These are phyloP conservation scores for Acronicta alni DNA, from an alignment of 2,888 invertebrate genomes.

Conservation along the genomic window DNA sequence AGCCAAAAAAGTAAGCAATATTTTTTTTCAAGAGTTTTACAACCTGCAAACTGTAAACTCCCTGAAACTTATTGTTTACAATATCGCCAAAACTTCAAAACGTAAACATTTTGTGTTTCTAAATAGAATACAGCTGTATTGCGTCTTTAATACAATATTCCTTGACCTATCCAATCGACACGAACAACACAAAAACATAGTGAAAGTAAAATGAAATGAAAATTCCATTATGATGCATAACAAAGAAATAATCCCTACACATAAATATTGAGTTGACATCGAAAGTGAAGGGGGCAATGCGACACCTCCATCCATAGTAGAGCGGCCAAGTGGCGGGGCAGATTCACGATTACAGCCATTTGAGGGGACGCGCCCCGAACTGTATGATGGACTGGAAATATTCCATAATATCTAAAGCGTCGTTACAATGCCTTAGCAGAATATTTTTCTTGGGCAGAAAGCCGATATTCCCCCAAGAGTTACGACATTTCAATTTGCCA, in stretches of 20 bases:
- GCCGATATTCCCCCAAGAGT: constrained; percentile 90
- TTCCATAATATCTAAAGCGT: constrained; percentile 85
- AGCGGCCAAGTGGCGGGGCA: constrained; percentile 76
- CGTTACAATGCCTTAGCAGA: constrained; percentile 87
- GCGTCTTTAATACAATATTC: neutral
- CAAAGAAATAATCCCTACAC: constrained; percentile 57
- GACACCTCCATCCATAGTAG: constrained; percentile 61
- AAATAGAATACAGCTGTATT: neutral
- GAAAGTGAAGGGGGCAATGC: constrained; percentile 67
- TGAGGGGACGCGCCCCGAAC: constrained; percentile 78
- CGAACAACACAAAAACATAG: constrained; percentile 6
- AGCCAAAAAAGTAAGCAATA: neutral
- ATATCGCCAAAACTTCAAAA: neutral
- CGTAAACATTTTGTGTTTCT: neutral
- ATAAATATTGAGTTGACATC: constrained; percentile 63
- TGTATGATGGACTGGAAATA: constrained; percentile 86
- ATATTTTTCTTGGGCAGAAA: constrained; percentile 89
- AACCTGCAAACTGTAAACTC: neutral
- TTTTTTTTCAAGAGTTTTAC: neutral
- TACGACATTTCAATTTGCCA: constrained; percentile 90
- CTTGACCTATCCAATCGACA: constrained; percentile 22
- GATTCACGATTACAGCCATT: constrained; percentile 81
- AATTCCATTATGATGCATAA: constrained; percentile 55
- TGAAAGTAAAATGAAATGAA: constrained; percentile 43
- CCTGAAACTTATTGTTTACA: neutral